These are phyloP conservation scores for Athene noctua DNA, from an alignment of 2,113 vertebrate species.

Conservation along the genomic window DNA sequence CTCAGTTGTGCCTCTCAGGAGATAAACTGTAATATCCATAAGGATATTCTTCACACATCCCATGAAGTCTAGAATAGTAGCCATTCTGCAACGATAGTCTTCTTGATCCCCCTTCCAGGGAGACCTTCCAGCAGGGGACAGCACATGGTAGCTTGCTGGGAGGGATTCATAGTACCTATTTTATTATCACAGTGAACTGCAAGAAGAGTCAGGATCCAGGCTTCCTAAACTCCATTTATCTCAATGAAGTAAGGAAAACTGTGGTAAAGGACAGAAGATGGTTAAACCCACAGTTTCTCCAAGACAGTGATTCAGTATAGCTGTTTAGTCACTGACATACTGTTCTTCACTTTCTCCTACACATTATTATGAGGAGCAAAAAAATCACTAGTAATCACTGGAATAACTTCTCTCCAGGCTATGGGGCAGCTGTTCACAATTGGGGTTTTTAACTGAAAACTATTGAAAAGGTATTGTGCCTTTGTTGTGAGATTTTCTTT, in stretches of 20 bases:
- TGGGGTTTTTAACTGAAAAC: neutral
- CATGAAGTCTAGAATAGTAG: neutral
- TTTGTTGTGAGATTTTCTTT: neutral
- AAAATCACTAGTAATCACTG: neutral
- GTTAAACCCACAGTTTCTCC: neutral
- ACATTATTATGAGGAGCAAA: neutral
- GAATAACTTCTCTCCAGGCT: neutral
- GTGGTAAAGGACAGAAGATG: neutral
- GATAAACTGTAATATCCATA: neutral
- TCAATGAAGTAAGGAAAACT: neutral
- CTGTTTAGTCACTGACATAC: neutral
- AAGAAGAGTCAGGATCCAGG: neutral
- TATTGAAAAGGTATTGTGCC: neutral
- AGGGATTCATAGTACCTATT: neutral
- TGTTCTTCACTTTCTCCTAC: constrained; percentile 7
- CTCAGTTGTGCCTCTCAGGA: neutral
- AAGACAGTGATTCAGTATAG: neutral
- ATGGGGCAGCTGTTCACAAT: neutral
- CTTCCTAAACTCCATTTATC: neutral
- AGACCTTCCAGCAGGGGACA: neutral
- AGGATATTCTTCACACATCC: neutral
- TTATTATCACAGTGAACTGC: neutral
- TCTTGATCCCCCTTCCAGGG: neutral
- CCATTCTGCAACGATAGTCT: neutral
- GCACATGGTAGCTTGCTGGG: neutral